Base-by-base conservation (phyloP, 1,140 invertebrate genomes). In the Drosophila equinoxialis region DNA sequence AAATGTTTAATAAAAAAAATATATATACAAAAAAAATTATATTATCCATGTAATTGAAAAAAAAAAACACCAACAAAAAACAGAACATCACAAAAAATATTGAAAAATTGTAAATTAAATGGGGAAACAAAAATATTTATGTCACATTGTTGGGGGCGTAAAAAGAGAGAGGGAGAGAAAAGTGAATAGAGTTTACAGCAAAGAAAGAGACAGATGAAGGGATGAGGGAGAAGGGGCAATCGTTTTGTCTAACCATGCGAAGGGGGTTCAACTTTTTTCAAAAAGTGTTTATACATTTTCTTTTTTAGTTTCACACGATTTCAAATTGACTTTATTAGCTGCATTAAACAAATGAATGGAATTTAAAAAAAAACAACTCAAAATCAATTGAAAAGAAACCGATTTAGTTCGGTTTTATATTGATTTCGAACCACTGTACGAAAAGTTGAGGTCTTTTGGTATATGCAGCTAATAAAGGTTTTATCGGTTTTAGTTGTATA, bases 1-100 rank as follows among this genome's bases (percentile, higher is more conserved):
- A 51, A 89, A 90, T 77, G 85, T 90, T 87, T 89, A 84, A 60
- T 20, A 89, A 84, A 89, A 90, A 87, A 81, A 80, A 87, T 84
- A 78, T 20, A 23, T 83, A 87, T 84, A 78, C 17, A 51, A 81
- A 89, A 89, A 90, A 89, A 90, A 87, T 84, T 87, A 87, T 89
- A 78, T 79, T 78, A 78, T 78, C 63, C 80, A 89, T 86, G 83
- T 64, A 84, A 78, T 37, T 37, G 80, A 63, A 74, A 89, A 89
- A 65, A 74, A 89, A 89, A 87, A 81, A 65, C 26, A 33, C 23
- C 3, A 26, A 45, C 11, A 62, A 41, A n/a, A 7, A 48, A 48
- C 14, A 48, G 17, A 8, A 48, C 2, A 10, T 20, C 6, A 48
- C 7, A 48, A 48, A 20, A 48, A 48, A 4, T 11, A 51, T 45